Evolutionary conservation across 2,797 vertebrate species (phyloP), one percentile per base, ranked within the genome.

Genomic region (Thunnus albacares): DNA sequence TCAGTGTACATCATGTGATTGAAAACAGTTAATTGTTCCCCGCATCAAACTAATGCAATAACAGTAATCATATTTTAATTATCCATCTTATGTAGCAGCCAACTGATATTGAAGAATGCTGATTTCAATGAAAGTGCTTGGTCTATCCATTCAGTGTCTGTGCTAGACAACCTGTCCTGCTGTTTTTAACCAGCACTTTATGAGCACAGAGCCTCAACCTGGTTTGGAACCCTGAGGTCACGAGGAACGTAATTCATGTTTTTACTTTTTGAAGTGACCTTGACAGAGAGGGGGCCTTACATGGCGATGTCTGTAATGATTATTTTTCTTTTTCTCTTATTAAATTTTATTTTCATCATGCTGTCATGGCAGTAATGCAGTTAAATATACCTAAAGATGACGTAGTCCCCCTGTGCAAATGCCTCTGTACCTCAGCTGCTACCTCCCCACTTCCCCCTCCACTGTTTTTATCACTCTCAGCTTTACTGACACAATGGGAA

Each of bases 261-360:
- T 88, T 89, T 71, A 78, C 73, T 82, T 92, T 89, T 67, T 47
- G 5, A 62, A 68, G 30, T 58, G 82, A 83, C 79, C 61, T 77
- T 84, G 69, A 82, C 24, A 64, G 24, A 53, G 4, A 65, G 7
- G 38, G 18, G 22, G 20, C 5, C 5, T 7, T 22, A 22, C 6
- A 28, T 35, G 13, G 4, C 2, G 12, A 28, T 0, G 0, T 41
- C 68, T 64, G 22, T 24, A 41, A 49, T 64, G 15, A 56, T 66
- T 45, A 2, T 51, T 59, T 63, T 62, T 41, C 12, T 66, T 38
- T 74, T 55, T 38, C 17, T 53, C 11, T n/a, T 45, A 22, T n/a
- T 33, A 17, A 6, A 53, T 65, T 47, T 49, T 38, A 6, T 12
- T 64, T 60, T 57, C 0, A 13, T 64, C 3, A 35, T 22, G 15